phyloP scores from a whole-genome alignment of 1,140 invertebrate species.

The Metaphire vulgaris region DNA sequence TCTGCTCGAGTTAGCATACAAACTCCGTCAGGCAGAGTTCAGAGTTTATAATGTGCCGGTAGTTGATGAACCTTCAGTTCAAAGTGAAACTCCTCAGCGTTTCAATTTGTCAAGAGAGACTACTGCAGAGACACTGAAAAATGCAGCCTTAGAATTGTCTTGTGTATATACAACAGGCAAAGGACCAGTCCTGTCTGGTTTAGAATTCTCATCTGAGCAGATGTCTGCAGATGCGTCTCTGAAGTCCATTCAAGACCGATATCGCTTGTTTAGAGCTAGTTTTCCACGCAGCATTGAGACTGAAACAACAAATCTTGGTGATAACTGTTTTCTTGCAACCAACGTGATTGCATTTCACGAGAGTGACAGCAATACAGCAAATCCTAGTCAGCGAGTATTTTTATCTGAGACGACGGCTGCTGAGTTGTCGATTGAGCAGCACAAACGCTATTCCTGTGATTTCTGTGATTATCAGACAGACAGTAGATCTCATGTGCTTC shows the following conservation, averaged over 20 bases:
- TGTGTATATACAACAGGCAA: neutral
- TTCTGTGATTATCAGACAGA: constrained; percentile 25
- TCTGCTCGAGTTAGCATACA: neutral
- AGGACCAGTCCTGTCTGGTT: neutral
- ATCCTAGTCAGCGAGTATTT: neutral
- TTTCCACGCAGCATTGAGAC: neutral
- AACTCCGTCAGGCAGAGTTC: neutral
- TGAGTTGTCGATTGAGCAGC: neutral
- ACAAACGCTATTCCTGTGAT: constrained; percentile 11
- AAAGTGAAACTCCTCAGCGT: too few species aligned
- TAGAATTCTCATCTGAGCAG: neutral
- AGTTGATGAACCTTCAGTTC: neutral
- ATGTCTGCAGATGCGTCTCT: neutral
- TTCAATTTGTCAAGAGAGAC: too few species aligned
- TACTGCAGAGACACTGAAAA: neutral
- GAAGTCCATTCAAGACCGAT: neutral
- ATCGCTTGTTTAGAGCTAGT: neutral
- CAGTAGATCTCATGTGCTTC: constrained; percentile 22
- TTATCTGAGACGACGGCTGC: neutral
- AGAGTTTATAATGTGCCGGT: neutral
- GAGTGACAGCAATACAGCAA: neutral
- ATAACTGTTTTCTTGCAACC: neutral
- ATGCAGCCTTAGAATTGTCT: neutral
- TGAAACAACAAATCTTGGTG: neutral
- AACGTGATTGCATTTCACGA: neutral